Conservation (phyloP, 2,797 vertebrate species). For the Tokudaia tokunoshimensis region DNA sequence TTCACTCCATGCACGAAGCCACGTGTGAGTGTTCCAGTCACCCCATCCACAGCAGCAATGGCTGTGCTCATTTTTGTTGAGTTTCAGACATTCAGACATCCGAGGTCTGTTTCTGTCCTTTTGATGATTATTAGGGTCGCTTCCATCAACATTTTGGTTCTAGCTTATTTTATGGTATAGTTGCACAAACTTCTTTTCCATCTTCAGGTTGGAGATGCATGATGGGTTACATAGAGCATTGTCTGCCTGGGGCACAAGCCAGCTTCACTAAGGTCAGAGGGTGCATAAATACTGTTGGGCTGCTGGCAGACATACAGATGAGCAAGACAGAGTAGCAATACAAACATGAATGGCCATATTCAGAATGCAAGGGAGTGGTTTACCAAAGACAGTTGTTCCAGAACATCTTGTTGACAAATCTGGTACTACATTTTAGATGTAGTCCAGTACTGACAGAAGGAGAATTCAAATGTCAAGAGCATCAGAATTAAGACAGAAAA, state of each 20-base stretch:
- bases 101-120: background rate
- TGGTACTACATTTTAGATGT: slow-evolving; percentile 56
- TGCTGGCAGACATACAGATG: slow-evolving; percentile 35
- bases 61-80: background rate
- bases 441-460: slow-evolving; percentile 17
- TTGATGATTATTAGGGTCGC: background rate
- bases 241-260: background rate
- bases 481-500: slow-evolving; percentile 25
- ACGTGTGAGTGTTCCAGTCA: background rate
- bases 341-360: slow-evolving; percentile 65
- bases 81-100: background rate
- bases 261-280: background rate
- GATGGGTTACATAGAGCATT: background rate
- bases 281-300: background rate
- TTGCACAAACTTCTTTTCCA: background rate
- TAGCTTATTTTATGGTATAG: background rate
- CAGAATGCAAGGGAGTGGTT: slow-evolving; percentile 67
- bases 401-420: slow-evolving; percentile 41
- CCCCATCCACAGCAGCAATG: background rate
- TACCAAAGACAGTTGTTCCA: slow-evolving; percentile 39
- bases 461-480: slow-evolving; percentile 67
- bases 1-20: background rate
- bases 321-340: slow-evolving; percentile 65
- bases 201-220: background rate
- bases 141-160: background rate